These are phyloP conservation scores for Drosophila dives DNA, from an alignment of 2,888 invertebrate species.

Conservation along the genomic window DNA sequence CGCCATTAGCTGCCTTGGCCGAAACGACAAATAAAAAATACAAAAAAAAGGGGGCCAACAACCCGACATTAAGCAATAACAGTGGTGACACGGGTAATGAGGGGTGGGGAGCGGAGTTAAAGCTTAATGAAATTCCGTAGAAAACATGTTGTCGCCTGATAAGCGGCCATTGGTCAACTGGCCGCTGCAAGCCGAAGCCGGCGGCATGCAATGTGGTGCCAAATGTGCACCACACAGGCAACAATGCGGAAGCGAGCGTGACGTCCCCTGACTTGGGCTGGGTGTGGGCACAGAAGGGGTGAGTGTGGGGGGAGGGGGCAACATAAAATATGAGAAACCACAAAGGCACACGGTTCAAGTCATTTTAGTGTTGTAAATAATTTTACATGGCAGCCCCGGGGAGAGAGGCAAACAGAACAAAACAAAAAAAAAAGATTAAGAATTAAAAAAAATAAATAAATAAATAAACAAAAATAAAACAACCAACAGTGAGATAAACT, in stretches of 20 bases:
- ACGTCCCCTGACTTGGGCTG: conserved; percentile 32
- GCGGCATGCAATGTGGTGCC: conserved; percentile 59
- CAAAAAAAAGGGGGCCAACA: conserved; percentile 55
- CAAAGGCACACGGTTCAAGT: conserved; percentile 59
- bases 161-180: conserved; percentile 78
- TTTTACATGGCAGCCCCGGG: conserved; percentile 44
- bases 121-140: conserved; percentile 73
- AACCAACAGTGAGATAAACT: conserved; percentile 16
- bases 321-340: conserved; percentile 64
- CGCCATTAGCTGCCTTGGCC: conserved; percentile 68
- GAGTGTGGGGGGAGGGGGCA: not conserved
- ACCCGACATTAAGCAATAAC: conserved; percentile 60
- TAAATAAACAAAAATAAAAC: not conserved
- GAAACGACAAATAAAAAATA: conserved; percentile 58
- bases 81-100: conserved; percentile 1
- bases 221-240: conserved; percentile 74
- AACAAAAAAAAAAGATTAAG: not conserved
- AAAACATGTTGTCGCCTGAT: conserved; percentile 83
- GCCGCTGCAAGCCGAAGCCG: conserved; percentile 26
- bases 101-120: not conserved
- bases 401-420: not conserved
- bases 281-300: not conserved
- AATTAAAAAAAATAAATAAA: not conserved
- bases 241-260: conserved; percentile 68
- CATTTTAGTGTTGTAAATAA: conserved; percentile 74